These are phyloP conservation scores for Hirudo medicinalis DNA, from an alignment of 1,140 invertebrate species.

Conservation along the genomic window DNA sequence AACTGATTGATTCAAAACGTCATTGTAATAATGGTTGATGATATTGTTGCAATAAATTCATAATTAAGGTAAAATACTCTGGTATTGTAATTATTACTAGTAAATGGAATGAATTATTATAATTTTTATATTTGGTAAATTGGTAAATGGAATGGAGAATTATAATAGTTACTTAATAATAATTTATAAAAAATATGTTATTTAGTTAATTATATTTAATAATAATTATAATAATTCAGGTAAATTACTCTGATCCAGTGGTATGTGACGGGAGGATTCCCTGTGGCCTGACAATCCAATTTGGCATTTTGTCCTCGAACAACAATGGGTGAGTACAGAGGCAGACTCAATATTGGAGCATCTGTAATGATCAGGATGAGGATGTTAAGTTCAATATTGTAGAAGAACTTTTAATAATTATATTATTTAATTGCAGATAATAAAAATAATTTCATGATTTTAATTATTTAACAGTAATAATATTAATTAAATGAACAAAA, in stretches of 20 bases:
- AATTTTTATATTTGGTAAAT: too few species aligned
- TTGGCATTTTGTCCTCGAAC: constrained; percentile 14
- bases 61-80: too few species aligned
- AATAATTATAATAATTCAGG: neutral
- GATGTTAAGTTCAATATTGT: neutral
- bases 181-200: too few species aligned
- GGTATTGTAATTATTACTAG: too few species aligned
- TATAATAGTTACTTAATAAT: too few species aligned
- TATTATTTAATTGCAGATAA: neutral
- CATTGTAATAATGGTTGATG: too few species aligned
- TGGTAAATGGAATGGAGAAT: too few species aligned
- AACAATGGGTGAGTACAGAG: neutral
- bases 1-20: neutral
- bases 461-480: neutral
- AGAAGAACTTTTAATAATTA: neutral
- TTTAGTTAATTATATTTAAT: neutral
- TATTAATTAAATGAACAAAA: too few species aligned
- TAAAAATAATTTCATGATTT: neutral
- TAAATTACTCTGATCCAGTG: constrained; percentile 19
- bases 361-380: constrained; percentile 4
- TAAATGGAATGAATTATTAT: too few species aligned
- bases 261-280: constrained; percentile 17
- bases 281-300: constrained; percentile 14
- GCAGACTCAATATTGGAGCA: constrained; percentile 9
- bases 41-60: too few species aligned